Base-by-base conservation (phyloP, 2,888 invertebrate genomes). In the Acrobasis suavella region DNA sequence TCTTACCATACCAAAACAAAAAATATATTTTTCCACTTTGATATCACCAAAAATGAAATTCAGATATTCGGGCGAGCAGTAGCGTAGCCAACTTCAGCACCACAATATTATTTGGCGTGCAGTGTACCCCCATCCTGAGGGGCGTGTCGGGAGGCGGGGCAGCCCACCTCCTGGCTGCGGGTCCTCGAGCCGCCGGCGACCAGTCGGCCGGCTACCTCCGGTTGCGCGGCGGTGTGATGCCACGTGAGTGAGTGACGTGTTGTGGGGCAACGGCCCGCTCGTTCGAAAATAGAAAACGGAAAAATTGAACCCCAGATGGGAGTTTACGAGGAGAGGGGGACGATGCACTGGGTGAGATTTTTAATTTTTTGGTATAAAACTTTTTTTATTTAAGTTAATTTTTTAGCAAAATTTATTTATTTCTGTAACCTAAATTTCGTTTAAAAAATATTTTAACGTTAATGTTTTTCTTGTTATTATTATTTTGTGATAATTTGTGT, bases 321-420 rank as follows among this genome's bases (percentile, higher is more conserved):
- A 96, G 96, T 97, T 94, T 96, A 96, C 95, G 96, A 96, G 95
- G 96, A 96, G 93, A 94, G 95, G 93, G 95, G 95, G 95, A 96
- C 95, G 95, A 96, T 97, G 96, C 96, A 96, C 95, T 97, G 96
- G 96, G 96, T 96, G 93, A 95, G 59, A 46, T 42, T 39, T 39
- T 42, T 42, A 3, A n/a, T 46, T 46, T 14, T 46, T 46, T 46
- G n/a, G 10, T 14, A n/a, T n/a, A n/a, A n/a, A n/a, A n/a, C n/a
- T n/a, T n/a, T n/a, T 46, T 46, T 7, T 5, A 32, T 32, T 2
- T 32, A 7, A 7, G 0, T 7, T 32, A 6, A 32, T 32, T 32
- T n/a, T 32, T 7, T 32, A 32, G 0, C 32, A 32, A 32, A 6
- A 32, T 32, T 32, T 32, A 32, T 32, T 32, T 32, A 2, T 22